Evolutionary conservation across 2,797 vertebrate genomes (phyloP), one percentile per base, ranked within the genome.

Genomic region (Anomalospiza imberbis): DNA sequence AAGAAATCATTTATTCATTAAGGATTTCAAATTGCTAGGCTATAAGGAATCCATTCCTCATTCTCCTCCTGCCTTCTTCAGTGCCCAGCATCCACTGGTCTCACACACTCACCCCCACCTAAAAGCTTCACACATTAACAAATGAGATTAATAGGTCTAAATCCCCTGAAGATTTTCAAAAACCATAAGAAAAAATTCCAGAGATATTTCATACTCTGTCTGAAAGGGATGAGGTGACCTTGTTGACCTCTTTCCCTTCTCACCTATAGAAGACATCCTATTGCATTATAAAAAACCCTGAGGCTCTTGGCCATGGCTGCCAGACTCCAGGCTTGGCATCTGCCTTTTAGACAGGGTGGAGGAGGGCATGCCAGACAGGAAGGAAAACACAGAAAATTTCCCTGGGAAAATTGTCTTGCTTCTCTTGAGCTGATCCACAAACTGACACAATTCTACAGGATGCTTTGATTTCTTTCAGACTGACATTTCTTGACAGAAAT

Each of bases 381-480:
- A 68, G n/a, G 47, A 84, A 93, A 86, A 47, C 17, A 67, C 45
- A 70, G 53, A 82, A 73, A 55, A 91, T 10, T 65, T 79, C 57
- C 19, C 45, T 65, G 17, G 25, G 19, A 96, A 94, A 85, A 82
- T 21, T 61, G 42, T 34, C 61, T 77, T 55, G 7, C 48, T 85
- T 93, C 57, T 89, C 32, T 47, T 85, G 75, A 83, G 28, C 13
- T 31, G n/a, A 79, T 63, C 67, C 57, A 66, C 55, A 71, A 25
- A 93, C 19, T 83, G 68, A 74, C 48, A 83, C 0, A 1, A 22
- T 74, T 74, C 75, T 76, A 45, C 42, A 67, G 45, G 42, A 83
- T 80, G 57, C 67, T 95, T 93, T 89, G 63, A 83, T 82, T 85
- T 93, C 61, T 76, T 92, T 51, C 68, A 67, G 31, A 61, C 8